Evolutionary conservation across 2,797 vertebrate genomes (phyloP).

Genomic region (Rhinichthys osculus): DNA sequence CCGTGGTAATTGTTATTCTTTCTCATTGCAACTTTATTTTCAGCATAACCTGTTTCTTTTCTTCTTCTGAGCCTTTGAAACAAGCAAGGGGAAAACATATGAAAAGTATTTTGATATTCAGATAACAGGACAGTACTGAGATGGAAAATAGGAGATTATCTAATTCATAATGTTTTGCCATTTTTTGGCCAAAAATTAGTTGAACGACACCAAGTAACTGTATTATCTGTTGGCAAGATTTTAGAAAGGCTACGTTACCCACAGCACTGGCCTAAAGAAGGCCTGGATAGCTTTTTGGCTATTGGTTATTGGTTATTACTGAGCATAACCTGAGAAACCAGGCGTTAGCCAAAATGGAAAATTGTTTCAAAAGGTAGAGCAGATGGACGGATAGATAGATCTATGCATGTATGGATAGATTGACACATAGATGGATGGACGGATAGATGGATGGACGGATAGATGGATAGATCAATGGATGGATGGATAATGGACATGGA

Average conservation of each 20-base stretch:
- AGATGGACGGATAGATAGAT: neutral
- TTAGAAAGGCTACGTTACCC: neutral
- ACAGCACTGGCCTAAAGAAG: neutral
- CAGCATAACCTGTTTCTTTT: conserved; percentile 70
- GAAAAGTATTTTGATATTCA: conserved; percentile 74
- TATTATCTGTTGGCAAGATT: neutral
- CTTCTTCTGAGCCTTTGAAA: conserved; percentile 73
- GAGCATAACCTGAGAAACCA: neutral
- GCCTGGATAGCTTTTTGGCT: neutral
- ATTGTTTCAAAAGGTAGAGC: neutral
- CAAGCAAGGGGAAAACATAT: conserved; percentile 78
- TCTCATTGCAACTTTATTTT: conserved; percentile 85
- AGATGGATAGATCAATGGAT: no score
- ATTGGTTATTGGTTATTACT: neutral
- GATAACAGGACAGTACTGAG: neutral
- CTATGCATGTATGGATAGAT: rapidly evolving
- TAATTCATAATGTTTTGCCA: neutral
- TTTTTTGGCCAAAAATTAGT: neutral
- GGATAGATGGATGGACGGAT: no score
- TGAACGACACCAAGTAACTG: neutral
- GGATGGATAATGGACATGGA: no score
- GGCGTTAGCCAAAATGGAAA: neutral
- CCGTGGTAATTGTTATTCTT: conserved; percentile 98
- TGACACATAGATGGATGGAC: no score
- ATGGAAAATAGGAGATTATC: neutral